Evolutionary conservation across 2,113 vertebrate genomes (phyloP).

Genomic region (Numida meleagris): DNA sequence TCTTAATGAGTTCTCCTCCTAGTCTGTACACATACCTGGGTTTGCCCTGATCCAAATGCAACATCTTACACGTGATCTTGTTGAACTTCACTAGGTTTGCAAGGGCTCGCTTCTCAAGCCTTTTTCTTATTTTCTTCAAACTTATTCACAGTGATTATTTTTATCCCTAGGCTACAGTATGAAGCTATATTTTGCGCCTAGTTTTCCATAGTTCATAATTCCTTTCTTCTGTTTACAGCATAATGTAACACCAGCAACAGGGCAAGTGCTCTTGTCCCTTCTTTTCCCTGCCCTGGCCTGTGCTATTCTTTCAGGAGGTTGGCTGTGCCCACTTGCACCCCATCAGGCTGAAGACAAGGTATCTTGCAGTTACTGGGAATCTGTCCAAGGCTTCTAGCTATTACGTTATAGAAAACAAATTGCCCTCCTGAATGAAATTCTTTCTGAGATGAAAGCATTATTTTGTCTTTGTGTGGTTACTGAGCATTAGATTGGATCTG

Average conservation of each 20-base stretch:
- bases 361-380: not conserved
- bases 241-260: not conserved
- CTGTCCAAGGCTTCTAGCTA: not conserved
- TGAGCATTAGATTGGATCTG: not conserved
- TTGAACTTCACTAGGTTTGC: too few relatives aligned
- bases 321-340: not conserved
- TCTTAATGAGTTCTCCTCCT: too few relatives aligned
- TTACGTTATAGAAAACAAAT: not conserved
- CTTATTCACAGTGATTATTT: not conserved
- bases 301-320: not conserved
- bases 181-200: not conserved
- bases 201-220: not conserved
- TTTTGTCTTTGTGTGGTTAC: not conserved
- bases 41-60: too few relatives aligned
- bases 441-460: not conserved
- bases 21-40: too few relatives aligned
- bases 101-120: too few relatives aligned
- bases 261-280: not conserved
- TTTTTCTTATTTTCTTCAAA: not conserved
- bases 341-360: not conserved
- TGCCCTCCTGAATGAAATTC: not conserved
- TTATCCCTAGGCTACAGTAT: not conserved
- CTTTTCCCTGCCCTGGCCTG: not conserved
- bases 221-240: not conserved
- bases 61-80: too few relatives aligned